Base-by-base conservation (phyloP, 1,140 invertebrate species). In the Goniozus legneri region DNA sequence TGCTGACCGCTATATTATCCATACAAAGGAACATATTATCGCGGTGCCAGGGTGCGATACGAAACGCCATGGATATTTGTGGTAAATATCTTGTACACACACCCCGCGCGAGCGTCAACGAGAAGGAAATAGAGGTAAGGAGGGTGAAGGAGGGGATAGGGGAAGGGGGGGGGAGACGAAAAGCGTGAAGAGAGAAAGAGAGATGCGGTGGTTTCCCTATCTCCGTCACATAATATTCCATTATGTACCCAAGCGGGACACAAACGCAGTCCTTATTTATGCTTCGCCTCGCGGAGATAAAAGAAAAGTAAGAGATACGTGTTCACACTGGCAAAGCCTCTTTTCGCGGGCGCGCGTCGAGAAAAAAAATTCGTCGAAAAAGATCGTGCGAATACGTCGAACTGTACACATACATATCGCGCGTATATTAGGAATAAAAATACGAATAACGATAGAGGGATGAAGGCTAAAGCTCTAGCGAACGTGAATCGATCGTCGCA, bases 61-160 rank as follows among this genome's bases (percentile, higher is more conserved):
- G 59, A 50, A 50, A 37, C 52, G 59, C 54, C 58, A 54, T 49
- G 54, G 57, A 49, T 68, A 68, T 69, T 69, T 65, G 58, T 60
- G 52, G 64, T 65, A 62, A 69, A 67, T 69, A 67, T 68, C 65
- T 68, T 67, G 62, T 65, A 59, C 60, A 68, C 58, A 69, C 62
- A 65, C 35, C 27, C 32, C 30, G 21, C 13, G 14, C 12, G 24
- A 30, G 34, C 20, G 30, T 12, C 39, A 18, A 37, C 30, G 48
- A 39, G 35, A 24, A 43, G 21, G 50, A 7, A 21, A 44, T 37
- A 24, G 16, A 20, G 3, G 16, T 12, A 24, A n/a, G 16, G 40
- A 34, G 50, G 41, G 50, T 27, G 31, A 44, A 32, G 35, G 47
- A 53, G 50, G 45, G 36, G 41, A 50, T 24, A 21, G 44, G 19